phyloP scores from a whole-genome alignment of 2,113 vertebrate genomes.

The Casuarius casuarius region DNA sequence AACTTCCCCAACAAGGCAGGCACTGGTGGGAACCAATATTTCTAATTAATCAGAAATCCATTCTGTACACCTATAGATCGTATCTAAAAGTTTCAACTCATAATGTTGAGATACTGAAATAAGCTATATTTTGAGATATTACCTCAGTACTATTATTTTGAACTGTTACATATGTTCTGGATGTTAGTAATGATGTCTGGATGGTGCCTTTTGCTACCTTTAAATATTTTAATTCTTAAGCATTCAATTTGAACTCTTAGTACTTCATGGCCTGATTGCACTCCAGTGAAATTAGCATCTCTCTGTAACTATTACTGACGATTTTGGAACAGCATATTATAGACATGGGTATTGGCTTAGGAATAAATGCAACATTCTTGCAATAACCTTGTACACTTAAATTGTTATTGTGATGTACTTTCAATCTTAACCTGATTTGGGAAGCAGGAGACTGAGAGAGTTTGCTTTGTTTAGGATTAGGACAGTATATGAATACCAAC shows the following conservation, averaged over 20 bases:
- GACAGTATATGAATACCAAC: not conserved
- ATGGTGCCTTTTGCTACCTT: too few species aligned
- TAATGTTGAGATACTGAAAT: not conserved
- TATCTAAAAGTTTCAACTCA: not conserved
- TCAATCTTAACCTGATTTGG: not conserved
- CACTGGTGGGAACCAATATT: not conserved
- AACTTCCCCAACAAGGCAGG: not conserved
- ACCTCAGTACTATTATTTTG: not conserved
- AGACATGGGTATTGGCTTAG: not conserved
- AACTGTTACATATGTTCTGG: too few species aligned
- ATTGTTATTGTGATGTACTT: not conserved
- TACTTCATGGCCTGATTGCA: not conserved
- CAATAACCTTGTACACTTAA: not conserved
- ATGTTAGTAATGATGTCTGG: too few species aligned
- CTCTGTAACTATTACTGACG: not conserved
- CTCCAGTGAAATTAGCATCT: not conserved
- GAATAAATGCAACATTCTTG: not conserved
- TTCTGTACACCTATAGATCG: not conserved
- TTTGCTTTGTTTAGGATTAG: not conserved
- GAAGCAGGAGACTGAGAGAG: not conserved
- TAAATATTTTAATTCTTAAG: too few species aligned
- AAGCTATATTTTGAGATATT: not conserved
- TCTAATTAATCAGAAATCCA: not conserved
- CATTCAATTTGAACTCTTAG: not conserved
- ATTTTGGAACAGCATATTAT: not conserved